Evolutionary conservation across 2,888 invertebrate species (phyloP).

Genomic region (Tinea semifulvella): DNA sequence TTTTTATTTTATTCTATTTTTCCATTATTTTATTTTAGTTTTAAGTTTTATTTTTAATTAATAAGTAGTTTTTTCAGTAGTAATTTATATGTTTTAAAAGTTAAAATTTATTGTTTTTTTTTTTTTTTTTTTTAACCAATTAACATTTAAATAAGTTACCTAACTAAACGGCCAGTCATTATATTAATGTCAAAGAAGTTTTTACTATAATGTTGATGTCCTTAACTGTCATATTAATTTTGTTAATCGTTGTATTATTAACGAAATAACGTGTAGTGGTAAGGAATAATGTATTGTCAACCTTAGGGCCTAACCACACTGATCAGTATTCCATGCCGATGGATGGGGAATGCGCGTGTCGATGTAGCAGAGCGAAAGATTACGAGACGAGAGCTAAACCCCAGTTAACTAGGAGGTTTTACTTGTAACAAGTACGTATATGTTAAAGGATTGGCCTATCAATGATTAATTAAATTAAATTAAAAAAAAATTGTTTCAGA

Average conservation of each 20-base stretch:
- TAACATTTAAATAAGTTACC: too few species aligned
- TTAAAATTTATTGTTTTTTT: too few species aligned
- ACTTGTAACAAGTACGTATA: conserved; percentile 41
- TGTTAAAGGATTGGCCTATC: conserved; percentile 25
- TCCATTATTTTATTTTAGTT: too few species aligned
- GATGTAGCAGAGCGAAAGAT: conserved; percentile 38
- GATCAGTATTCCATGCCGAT: background rate
- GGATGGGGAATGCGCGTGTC: conserved; percentile 29
- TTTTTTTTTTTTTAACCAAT: too few species aligned
- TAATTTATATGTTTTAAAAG: too few species aligned
- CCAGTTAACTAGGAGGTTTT: conserved; percentile 43
- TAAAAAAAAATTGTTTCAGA: background rate
- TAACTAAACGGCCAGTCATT: too few species aligned
- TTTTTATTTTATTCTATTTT: too few species aligned
- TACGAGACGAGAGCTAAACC: conserved; percentile 34
- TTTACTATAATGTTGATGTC: too few species aligned
- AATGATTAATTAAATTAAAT: background rate
- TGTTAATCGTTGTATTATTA: background rate
- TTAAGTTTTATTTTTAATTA: too few species aligned
- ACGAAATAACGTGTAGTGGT: background rate
- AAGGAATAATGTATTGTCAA: background rate
- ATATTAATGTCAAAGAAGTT: too few species aligned
- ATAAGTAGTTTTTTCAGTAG: too few species aligned
- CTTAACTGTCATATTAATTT: too few species aligned
- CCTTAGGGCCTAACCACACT: background rate